Conservation (phyloP, 1,140 invertebrate genomes). For the Bicyclus anynana region DNA sequence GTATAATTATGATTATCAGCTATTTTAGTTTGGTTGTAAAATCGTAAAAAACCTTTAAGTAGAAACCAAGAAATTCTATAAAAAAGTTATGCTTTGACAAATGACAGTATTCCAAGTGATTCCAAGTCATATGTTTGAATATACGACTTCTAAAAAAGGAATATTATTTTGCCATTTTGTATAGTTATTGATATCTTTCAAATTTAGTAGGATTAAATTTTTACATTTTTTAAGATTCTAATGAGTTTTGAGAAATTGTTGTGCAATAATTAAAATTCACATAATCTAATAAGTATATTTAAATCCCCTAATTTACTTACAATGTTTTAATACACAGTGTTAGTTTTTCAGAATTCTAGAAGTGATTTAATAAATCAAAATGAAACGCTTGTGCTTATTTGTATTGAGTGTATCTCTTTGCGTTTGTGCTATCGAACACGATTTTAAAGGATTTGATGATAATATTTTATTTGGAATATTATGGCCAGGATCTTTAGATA, state of each 20-base stretch:
- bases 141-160: conserved; percentile 5
- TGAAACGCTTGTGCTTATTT: conserved; percentile 30
- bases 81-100: conserved; percentile 30
- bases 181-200: background rate
- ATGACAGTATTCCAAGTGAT: conserved; percentile 50
- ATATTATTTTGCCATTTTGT: background rate
- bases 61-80: background rate
- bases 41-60: background rate
- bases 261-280: no score
- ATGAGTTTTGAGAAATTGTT: no score
- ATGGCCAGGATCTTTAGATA: conserved; percentile 82
- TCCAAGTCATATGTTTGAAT: conserved; percentile 43
- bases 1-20: no score
- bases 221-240: no score
- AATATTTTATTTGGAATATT: conserved; percentile 88
- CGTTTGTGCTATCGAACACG: conserved; percentile 63
- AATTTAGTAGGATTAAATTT: background rate
- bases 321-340: background rate
- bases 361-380: conserved; percentile 17
- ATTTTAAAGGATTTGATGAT: conserved; percentile 89
- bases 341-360: background rate
- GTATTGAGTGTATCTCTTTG: conserved; percentile 41
- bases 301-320: no score
- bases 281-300: no score
- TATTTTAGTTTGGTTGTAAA: no score